Evolutionary conservation across 1,140 invertebrate genomes (phyloP), one percentile per base, ranked within the genome.

Genomic region (Drosophila varians): DNA sequence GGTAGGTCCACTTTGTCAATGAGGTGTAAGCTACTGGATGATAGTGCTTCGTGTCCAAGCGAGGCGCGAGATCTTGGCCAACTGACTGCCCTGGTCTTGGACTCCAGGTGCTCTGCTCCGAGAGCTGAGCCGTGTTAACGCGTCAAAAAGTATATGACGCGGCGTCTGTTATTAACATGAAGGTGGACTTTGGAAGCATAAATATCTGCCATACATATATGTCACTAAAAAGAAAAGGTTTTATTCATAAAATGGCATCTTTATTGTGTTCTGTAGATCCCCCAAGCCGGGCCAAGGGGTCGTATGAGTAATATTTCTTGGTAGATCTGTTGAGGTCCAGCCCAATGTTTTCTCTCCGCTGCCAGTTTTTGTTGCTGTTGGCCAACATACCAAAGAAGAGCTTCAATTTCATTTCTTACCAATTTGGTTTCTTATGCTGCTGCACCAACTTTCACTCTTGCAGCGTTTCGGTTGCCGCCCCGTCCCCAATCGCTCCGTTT

Each of bases 381-480:
- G 12, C 68, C 52, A 70, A 48, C 47, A 58, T 55, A 45, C 48
- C 38, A 66, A 53, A 49, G 57, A 60, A 70, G 54, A 64, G 60
- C 68, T 71, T 60, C 16, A 71, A 71, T 72, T 71, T 71, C 54
- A 46, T 60, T 71, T 71, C 65, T 69, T 69, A 55, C 64, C 61
- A 64, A 69, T 64, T 83, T 66, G 45, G 19, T 58, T n/a, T 74
- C 46, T 23, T 71, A 56, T 73, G 45, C 60, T 66, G 56, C 45
- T 48, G 62, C 45, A n/a, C 70, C 62, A 57, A 86, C 82, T 86
- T 86, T 87, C 82, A 86, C 77, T 38, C 12, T 87, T 77, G 26
- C 46, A 64, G 34, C 45, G 42, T 38, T 64, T 57, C 69, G 36
- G 53, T 42, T 60, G 12, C 49, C 23, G 43, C 31, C 49, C 76